Conservation (phyloP, 1,140 invertebrate genomes). For the Chrysopa pallens region DNA sequence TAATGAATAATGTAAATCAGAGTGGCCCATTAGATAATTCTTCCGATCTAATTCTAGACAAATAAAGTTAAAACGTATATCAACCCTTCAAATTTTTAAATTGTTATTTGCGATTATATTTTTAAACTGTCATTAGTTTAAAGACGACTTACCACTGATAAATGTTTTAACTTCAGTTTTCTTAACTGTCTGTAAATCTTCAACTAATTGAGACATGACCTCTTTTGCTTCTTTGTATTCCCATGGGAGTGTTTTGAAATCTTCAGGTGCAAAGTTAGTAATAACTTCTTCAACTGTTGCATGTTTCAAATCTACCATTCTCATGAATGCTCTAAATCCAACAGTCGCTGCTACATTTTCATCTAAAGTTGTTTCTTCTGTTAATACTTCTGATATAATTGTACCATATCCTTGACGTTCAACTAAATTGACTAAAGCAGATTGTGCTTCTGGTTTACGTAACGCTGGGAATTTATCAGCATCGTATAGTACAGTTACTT, state of each 20-base stretch:
- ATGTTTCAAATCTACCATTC: constrained; percentile 62
- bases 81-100: too few species aligned
- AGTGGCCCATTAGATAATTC: too few species aligned
- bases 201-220: constrained; percentile 22
- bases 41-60: too few species aligned
- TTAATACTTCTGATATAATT: constrained; percentile 58
- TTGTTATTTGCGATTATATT: background rate
- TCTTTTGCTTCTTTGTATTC: constrained; percentile 46
- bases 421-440: constrained; percentile 61
- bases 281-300: constrained; percentile 68
- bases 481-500: constrained; percentile 59
- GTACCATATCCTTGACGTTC: constrained; percentile 62
- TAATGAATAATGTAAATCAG: too few species aligned
- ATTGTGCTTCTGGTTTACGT: constrained; percentile 56
- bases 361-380: constrained; percentile 58
- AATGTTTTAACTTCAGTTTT: constrained; percentile 14
- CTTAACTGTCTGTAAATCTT: constrained; percentile 4
- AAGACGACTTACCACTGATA: background rate
- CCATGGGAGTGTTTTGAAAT: constrained; percentile 60
- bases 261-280: constrained; percentile 58
- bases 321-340: constrained; percentile 66
- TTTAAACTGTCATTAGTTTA: background rate
- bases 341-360: constrained; percentile 52
- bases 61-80: too few species aligned
- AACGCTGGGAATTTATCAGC: constrained; percentile 60